Conservation (phyloP, 2,113 vertebrate genomes). For the Paralichthys olivaceus region DNA sequence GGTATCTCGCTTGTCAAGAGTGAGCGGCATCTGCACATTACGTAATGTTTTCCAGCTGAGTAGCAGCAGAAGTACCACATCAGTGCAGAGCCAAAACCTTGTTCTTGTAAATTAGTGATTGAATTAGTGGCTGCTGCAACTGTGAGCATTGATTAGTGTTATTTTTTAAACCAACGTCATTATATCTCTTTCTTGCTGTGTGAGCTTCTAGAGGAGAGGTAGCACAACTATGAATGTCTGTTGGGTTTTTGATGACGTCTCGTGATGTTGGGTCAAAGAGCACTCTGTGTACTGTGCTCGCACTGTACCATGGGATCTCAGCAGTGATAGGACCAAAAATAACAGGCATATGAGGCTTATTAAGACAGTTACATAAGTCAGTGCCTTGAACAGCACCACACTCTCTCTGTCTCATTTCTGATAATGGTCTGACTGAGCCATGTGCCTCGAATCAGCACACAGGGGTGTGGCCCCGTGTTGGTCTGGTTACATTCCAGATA, state of each 20-base stretch:
- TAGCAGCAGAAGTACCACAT: constrained; percentile 43
- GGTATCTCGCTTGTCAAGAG: constrained; percentile 38
- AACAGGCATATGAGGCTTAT: constrained; percentile 69
- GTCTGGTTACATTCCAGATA: constrained; percentile 49
- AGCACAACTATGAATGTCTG: constrained; percentile 14
- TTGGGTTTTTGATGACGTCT: constrained; percentile 38
- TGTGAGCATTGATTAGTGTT: background rate
- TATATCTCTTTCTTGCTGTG: background rate
- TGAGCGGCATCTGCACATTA: constrained; percentile 45
- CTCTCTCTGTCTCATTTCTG: constrained; percentile 26
- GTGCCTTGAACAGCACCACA: constrained; percentile 40
- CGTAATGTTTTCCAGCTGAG: constrained; percentile 55
- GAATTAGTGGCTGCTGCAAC: background rate
- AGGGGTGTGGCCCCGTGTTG: constrained; percentile 37
- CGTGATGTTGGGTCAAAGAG: constrained; percentile 68
- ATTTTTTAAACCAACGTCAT: background rate
- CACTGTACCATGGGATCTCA: constrained; percentile 42
- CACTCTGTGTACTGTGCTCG: constrained; percentile 33
- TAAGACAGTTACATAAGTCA: constrained; percentile 74
- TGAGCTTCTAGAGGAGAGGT: constrained; percentile 14
- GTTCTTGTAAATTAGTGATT: background rate
- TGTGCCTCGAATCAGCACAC: constrained; percentile 35
- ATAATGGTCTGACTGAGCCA: constrained; percentile 43
- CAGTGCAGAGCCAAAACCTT: constrained; percentile 17
- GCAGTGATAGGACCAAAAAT: constrained; percentile 58